Conservation (phyloP, 2,797 vertebrate species). For the Clamator glandarius region DNA sequence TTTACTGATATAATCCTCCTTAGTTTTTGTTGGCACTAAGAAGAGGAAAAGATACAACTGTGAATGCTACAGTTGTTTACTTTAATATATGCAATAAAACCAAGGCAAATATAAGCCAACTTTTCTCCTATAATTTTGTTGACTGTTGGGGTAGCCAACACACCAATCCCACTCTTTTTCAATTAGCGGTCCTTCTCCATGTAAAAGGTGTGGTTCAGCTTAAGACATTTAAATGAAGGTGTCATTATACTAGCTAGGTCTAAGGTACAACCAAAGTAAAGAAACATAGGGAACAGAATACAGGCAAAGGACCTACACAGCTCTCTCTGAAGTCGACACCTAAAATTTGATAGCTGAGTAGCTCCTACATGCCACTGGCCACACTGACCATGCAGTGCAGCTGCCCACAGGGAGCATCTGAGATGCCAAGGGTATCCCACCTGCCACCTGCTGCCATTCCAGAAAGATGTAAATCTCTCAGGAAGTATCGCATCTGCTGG, state of each 20-base stretch:
- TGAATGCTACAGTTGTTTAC: neutral
- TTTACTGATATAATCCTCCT: neutral
- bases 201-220: neutral
- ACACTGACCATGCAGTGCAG: fast-evolving
- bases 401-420: neutral
- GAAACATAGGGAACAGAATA: fast-evolving
- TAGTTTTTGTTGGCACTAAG: neutral
- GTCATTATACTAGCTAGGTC: neutral
- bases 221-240: neutral
- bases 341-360: neutral
- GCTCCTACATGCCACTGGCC: neutral
- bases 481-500: fast-evolving
- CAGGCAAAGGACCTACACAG: neutral
- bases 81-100: neutral
- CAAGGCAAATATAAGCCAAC: neutral
- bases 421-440: neutral
- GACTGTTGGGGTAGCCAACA: neutral
- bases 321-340: neutral
- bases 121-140: neutral
- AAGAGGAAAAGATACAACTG: neutral
- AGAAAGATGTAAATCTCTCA: fast-evolving
- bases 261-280: neutral
- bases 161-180: neutral
- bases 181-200: neutral
- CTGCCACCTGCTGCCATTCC: fast-evolving